Base-by-base conservation (phyloP, 2,113 vertebrate species). In the Bucco capensis region DNA sequence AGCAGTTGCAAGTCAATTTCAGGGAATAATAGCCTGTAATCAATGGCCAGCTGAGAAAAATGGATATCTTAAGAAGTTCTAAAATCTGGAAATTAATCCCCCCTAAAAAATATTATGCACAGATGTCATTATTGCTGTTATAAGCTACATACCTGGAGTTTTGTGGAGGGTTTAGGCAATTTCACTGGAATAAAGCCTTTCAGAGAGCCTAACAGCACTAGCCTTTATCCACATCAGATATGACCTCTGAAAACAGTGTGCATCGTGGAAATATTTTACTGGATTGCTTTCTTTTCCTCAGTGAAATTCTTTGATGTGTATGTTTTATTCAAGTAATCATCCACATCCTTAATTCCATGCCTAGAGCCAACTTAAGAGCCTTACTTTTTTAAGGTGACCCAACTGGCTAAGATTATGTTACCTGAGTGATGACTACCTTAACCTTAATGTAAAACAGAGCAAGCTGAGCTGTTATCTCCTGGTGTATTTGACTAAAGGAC, bases 271-370 rank as follows among this genome's bases (percentile, higher is more conserved):
- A 47, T n/a, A 31, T 8, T 80, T 5, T 22, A 19, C 5, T 24
- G 50, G 25, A 31, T 47, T 69, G 14, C 3, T 31, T 84, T 65
- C 1, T 42, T 62, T 35, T n/a, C 49, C 44, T 75, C n/a, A 56
- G 4, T 24, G 18, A 7, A 47, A 1, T 50, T 54, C 14, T 19
- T 12, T 11, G 2, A 1, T 1, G 11, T 25, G 37, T 46, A 8
- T 60, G 8, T 12, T 70, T 8, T 51, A 27, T 60, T 47, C 17
- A 49, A 28, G 5, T 47, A 57, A 4, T 19, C 21, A 5, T 33
- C 5, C 10, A 67, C 33, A 72, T 27, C 25, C 3, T 24, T 51
- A 31, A 72, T 40, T 79, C 27, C 13, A 21, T 23, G 42, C 6
- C 22, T 62, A 10, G 19, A 83, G 38, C 8, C 18, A 62, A 23